Evolutionary conservation across 2,797 vertebrate species (phyloP).

Genomic region (Pristis pectinata): DNA sequence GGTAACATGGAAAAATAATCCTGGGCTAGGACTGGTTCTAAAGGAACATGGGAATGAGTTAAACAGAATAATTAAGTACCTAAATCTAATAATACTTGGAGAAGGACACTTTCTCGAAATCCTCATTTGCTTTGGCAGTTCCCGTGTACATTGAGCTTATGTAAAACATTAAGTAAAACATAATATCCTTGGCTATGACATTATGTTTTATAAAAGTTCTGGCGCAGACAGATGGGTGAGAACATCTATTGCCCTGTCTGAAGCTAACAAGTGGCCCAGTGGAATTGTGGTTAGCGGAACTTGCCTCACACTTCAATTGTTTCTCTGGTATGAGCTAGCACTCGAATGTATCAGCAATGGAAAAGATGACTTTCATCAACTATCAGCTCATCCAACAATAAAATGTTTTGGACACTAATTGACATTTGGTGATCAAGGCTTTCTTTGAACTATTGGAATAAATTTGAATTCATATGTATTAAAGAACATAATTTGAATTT

Average conservation of each 20-base stretch:
- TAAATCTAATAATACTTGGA: neutral
- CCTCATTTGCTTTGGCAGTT: neutral
- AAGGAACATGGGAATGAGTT: neutral
- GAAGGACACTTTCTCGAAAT: neutral
- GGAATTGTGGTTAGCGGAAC: neutral
- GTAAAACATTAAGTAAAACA: neutral
- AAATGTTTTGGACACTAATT: neutral
- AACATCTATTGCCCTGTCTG: constrained; percentile 10
- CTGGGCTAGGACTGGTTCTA: neutral
- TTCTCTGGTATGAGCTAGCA: too few relatives aligned
- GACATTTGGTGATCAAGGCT: neutral
- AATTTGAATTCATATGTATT: neutral
- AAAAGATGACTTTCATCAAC: neutral
- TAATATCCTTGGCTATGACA: neutral
- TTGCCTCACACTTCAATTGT: neutral
- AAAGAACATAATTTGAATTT: neutral
- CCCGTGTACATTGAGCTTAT: neutral
- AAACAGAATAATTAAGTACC: neutral
- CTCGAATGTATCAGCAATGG: neutral
- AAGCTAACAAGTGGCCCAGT: neutral
- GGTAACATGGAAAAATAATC: neutral
- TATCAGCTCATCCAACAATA: neutral
- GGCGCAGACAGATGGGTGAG: neutral
- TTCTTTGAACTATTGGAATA: neutral
- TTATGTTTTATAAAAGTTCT: neutral